Percentiles rank a stretch among this genome's conserved stretches.
phyloP scores from a whole-genome alignment of 2,888 invertebrate species.

The Pharmacophagus antenor region DNA sequence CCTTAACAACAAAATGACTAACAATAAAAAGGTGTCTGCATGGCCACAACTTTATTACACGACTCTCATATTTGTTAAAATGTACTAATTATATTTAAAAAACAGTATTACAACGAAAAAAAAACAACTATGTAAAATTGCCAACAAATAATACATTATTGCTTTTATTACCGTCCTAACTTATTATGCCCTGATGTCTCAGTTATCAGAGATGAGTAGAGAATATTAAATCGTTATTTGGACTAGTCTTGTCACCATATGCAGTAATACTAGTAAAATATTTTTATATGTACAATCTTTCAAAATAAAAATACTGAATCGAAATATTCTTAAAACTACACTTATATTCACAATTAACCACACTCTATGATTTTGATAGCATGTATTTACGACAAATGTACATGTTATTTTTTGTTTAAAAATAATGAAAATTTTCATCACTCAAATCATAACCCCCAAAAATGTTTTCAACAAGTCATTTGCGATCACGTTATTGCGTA shows the following conservation, averaged over 20 bases:
- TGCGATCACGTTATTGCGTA: not conserved
- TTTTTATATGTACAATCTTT: not conserved
- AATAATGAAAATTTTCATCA: not conserved
- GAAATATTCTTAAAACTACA: not conserved
- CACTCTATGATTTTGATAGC: not conserved
- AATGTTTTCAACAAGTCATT: not conserved
- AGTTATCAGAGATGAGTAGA: not conserved
- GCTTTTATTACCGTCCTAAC: not conserved
- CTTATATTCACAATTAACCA: conserved; percentile 1
- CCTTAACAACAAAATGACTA: not conserved
- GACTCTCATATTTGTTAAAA: not conserved
- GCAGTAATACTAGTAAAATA: not conserved
- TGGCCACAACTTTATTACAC: not conserved
- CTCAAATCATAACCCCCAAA: too few species aligned
- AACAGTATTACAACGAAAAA: too few species aligned
- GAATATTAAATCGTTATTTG: not conserved
- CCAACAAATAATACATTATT: too few species aligned
- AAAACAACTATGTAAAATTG: too few species aligned
- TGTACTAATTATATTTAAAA: not conserved
- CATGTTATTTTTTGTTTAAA: too few species aligned
- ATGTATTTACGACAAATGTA: too few species aligned
- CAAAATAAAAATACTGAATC: not conserved
- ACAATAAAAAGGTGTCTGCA: not conserved
- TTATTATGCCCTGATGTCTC: not conserved
- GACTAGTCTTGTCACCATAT: too few species aligned